Conservation (phyloP, 2,888 invertebrate species). For the Agrotis exclamationis region DNA sequence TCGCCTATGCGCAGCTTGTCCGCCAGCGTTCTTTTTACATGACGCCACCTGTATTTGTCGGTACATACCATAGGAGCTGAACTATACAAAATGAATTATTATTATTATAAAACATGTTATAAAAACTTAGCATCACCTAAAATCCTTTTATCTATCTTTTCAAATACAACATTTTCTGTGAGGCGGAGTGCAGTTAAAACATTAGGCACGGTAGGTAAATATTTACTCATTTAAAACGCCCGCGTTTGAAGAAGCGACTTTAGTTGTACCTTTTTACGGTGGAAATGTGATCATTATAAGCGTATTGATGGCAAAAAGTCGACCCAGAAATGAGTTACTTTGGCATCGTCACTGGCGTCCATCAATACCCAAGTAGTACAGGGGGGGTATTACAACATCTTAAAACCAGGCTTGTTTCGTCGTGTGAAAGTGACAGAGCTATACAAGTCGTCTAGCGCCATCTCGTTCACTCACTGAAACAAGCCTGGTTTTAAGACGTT, state of each 20-base stretch:
- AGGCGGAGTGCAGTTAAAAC: conserved; percentile 17
- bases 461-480: too few relatives aligned
- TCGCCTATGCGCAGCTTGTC: too few relatives aligned
- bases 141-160: conserved; percentile 13
- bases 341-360: background rate
- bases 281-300: conserved; percentile 1
- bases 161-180: conserved; percentile 36
- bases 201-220: conserved; percentile 39
- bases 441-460: too few relatives aligned
- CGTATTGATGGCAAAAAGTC: background rate
- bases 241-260: conserved; percentile 1
- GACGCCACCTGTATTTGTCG: too few relatives aligned
- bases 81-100: background rate
- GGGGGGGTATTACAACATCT: too few relatives aligned
- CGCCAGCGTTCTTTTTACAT: too few relatives aligned
- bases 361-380: too few relatives aligned
- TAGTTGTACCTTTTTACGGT: background rate
- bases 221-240: conserved; percentile 16
- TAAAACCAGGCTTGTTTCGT: too few relatives aligned
- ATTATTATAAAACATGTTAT: conserved; percentile 15
- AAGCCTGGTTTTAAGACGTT: too few relatives aligned
- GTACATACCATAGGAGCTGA: too few relatives aligned
- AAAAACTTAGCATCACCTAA: conserved; percentile 10
- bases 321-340: background rate
- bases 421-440: too few relatives aligned